Evolutionary conservation across 2,888 invertebrate species (phyloP).

Genomic region (Cosmorhoe ocellata): DNA sequence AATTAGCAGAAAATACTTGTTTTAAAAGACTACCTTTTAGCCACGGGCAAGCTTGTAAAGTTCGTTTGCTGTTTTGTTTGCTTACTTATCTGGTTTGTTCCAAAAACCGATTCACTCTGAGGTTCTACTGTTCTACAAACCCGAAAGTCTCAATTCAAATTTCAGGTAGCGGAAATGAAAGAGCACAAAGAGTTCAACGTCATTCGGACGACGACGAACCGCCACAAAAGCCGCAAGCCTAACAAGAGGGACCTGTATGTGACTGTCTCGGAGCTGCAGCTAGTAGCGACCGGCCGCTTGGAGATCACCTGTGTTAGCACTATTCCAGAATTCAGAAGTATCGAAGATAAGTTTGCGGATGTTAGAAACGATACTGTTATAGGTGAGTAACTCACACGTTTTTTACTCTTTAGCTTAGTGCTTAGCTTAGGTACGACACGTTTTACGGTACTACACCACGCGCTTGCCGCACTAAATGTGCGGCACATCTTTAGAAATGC

Average conservation of each 20-base stretch:
- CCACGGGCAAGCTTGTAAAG: too few species aligned
- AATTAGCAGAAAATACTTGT: too few species aligned
- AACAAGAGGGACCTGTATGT: conserved; percentile 85
- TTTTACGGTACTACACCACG: too few species aligned
- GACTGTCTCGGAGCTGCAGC: conserved; percentile 87
- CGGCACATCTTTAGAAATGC: too few species aligned
- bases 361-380: conserved; percentile 13
- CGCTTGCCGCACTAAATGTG: too few species aligned
- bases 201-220: conserved; percentile 54
- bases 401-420: too few species aligned
- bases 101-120: too few species aligned
- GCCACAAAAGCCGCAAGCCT: conserved; percentile 69
- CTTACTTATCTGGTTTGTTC: too few species aligned
- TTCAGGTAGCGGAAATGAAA: conserved; percentile 52
- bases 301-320: conserved; percentile 90
- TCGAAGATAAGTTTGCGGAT: conserved; percentile 9
- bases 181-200: conserved; percentile 49
- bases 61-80: too few species aligned
- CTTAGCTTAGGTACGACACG: too few species aligned
- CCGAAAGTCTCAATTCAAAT: too few species aligned
- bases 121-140: conserved; percentile 3
- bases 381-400: conserved; percentile 12
- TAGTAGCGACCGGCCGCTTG: conserved; percentile 86
- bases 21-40: too few species aligned
- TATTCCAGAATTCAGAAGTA: conserved; percentile 88